Percentiles rank a stretch among this genome's conserved stretches.
These are phyloP conservation scores for Archivesica marissinica DNA, from an alignment of 1,140 invertebrate species.

Conservation along the genomic window DNA sequence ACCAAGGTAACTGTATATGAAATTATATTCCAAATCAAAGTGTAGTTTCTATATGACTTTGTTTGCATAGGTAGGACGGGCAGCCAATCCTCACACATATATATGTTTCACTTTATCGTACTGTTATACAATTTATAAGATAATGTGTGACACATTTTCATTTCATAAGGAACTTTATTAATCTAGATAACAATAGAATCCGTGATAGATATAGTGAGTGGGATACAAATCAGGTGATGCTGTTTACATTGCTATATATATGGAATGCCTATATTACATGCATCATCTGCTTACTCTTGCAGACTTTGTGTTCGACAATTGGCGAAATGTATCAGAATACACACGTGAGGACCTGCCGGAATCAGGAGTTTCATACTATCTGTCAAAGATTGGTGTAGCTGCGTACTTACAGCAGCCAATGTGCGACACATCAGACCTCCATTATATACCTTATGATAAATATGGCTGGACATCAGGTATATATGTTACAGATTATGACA, in stretches of 20 bases:
- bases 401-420: background rate
- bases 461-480: background rate
- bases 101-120: background rate
- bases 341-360: background rate
- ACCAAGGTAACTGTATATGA: background rate
- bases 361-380: background rate
- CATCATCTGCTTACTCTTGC: background rate
- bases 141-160: background rate
- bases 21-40: too few relatives aligned
- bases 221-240: too few relatives aligned
- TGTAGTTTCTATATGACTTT: background rate
- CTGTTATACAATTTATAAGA: background rate
- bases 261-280: too few relatives aligned
- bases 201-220: too few relatives aligned
- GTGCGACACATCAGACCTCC: background rate
- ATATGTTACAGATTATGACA: background rate
- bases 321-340: background rate
- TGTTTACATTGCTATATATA: too few relatives aligned
- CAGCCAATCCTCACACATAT: background rate
- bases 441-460: background rate
- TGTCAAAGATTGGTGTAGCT: background rate
- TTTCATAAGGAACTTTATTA: too few relatives aligned
- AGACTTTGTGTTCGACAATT: background rate
- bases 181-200: too few relatives aligned
- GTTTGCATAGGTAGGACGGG: background rate